These are phyloP conservation scores for Epinotia demarniana DNA, from an alignment of 2,888 invertebrate genomes.

Conservation along the genomic window DNA sequence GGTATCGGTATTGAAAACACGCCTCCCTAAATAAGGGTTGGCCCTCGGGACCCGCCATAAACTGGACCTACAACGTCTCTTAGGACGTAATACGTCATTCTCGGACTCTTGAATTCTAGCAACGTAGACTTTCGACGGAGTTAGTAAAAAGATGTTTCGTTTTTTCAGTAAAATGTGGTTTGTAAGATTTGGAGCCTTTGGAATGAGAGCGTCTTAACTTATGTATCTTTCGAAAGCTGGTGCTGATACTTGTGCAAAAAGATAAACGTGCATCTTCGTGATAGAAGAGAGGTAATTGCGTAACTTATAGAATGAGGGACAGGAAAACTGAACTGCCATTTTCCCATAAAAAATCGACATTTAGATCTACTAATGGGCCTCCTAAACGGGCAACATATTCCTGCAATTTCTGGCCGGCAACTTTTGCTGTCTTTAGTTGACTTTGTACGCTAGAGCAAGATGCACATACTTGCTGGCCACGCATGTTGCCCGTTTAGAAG, in stretches of 20 bases:
- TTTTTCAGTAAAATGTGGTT: neutral
- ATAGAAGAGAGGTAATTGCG: neutral
- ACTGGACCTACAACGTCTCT: constrained; percentile 51
- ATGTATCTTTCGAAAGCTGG: neutral
- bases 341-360: neutral
- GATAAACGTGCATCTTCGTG: too few species aligned
- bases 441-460: too few species aligned
- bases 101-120: constrained; percentile 41
- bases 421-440: too few species aligned
- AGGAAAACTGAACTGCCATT: neutral
- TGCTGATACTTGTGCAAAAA: neutral
- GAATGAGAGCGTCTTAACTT: neutral
- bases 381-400: too few species aligned
- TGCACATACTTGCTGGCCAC: too few species aligned
- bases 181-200: neutral
- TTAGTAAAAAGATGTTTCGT: neutral
- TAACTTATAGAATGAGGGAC: neutral
- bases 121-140: constrained; percentile 34
- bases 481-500: too few species aligned
- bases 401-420: too few species aligned
- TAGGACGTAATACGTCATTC: constrained; percentile 55
- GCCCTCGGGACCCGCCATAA: constrained; percentile 48
- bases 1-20: constrained; percentile 41
- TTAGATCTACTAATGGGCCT: too few species aligned
- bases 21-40: constrained; percentile 49